Evolutionary conservation across 2,113 vertebrate genomes (phyloP), one percentile per base, ranked within the genome.

Genomic region (Panurus biarmicus): DNA sequence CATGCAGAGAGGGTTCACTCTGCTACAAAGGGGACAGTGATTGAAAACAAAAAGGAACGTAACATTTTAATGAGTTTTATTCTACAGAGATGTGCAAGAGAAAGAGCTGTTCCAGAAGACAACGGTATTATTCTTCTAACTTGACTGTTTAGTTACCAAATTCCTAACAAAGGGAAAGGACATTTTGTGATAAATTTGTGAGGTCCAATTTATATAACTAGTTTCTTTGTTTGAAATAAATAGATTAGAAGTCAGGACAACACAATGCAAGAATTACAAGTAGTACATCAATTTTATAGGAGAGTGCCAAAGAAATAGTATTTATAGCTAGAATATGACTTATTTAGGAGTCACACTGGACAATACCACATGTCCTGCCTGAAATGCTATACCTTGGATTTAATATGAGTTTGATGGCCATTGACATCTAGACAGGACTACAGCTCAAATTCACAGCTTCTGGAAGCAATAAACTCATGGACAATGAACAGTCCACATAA

Each of bases 21-120:
- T 54, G 51, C 36, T 89, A 28, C 8, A 33, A 70, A 77, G 23
- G 22, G 60, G 57, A 82, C 85, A 83, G 42, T 20, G 28, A 94
- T 77, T 35, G 77, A 92, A 91, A 96, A 84, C 78, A 95, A 85
- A 58, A 51, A 70, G 33, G 25, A 82, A 44, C 13, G 21, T 40
- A 78, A 72, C 74, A 57, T 73, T 91, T 90, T 86, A 87, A 96
- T 83, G 67, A 91, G 38, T 88, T 94, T 66, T 40, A 75, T 9
- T 67, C 90, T 91, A 93, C 58, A 91, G 79, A 91, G 85, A 85
- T 36, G 6, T 17, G 21, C 14, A 73, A 15, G 12, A 78, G 24
- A 89, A 93, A 66, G 20, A 53, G 18, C 36, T 38, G 7, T 38
- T 66, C 44, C 70, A 40, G 53, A 36, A 53, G 93, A 53, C 25